Percentiles rank a stretch among this genome's conserved stretches.
Conservation (phyloP, 2,888 invertebrate species). For the Megastigmus dorsalis region DNA sequence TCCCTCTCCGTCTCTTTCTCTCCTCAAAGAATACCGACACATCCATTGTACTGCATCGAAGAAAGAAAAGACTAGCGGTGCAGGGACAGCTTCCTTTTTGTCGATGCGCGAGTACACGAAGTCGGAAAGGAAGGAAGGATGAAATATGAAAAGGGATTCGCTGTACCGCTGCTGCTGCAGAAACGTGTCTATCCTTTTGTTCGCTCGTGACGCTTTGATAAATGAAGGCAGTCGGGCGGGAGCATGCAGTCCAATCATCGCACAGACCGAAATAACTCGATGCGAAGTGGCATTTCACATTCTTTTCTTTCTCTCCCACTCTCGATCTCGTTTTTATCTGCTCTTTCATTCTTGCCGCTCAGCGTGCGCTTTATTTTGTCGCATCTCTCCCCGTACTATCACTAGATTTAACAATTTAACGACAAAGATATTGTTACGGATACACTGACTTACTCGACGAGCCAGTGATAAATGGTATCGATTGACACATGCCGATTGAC, state of each 20-base stretch:
- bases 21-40: too few species aligned
- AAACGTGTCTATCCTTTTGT: conserved; percentile 43
- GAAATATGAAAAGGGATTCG: conserved; percentile 51
- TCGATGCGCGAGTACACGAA: too few species aligned
- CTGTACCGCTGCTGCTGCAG: neutral
- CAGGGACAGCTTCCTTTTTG: too few species aligned
- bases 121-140: too few species aligned
- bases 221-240: conserved; percentile 44
- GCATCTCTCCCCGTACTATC: neutral
- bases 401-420: neutral
- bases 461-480: too few species aligned
- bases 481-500: too few species aligned
- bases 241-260: conserved; percentile 49
- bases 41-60: too few species aligned
- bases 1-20: too few species aligned
- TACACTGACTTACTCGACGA: too few species aligned
- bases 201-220: conserved; percentile 48
- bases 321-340: neutral
- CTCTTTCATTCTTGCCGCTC: neutral
- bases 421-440: conserved; percentile 1
- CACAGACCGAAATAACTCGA: conserved; percentile 38
- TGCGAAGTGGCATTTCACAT: conserved; percentile 32
- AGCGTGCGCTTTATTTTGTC: too few species aligned
- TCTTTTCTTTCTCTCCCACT: neutral
- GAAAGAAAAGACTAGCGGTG: too few species aligned